A percentile compares a stretch with the other conserved stretches of the same genome.
Conservation (phyloP, 2,113 vertebrate genomes). For the Mormyrus iriodes region DNA sequence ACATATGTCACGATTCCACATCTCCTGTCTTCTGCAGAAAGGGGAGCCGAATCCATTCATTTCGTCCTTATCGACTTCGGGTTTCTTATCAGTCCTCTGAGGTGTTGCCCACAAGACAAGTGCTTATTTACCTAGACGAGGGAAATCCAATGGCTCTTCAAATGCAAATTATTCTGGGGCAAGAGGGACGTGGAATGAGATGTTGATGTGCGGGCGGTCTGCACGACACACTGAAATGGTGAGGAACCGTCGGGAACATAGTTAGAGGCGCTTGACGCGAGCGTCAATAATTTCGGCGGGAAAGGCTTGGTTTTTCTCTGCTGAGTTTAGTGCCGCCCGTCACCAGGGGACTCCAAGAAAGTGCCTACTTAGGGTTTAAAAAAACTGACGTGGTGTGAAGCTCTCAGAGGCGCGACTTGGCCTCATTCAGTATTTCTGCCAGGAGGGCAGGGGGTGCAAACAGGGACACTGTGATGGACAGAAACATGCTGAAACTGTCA, state of each 20-base stretch:
- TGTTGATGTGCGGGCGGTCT: background rate
- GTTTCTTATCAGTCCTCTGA: background rate
- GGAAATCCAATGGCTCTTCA: background rate
- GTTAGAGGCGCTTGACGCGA: background rate
- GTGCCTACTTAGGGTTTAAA: background rate
- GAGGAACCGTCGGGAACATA: background rate
- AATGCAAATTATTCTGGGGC: background rate
- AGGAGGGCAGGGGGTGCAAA: background rate
- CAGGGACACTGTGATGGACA: constrained; percentile 1
- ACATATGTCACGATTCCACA: constrained; percentile 9
- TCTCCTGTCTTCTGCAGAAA: background rate
- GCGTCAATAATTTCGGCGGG: background rate
- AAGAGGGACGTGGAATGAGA: background rate
- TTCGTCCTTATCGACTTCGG: background rate
- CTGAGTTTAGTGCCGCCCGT: background rate
- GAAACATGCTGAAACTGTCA: constrained; percentile 13
- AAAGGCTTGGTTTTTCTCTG: background rate
- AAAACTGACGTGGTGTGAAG: background rate
- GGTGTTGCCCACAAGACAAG: background rate
- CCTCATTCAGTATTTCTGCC: background rate
- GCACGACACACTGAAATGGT: background rate
- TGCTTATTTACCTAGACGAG: background rate
- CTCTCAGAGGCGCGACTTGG: background rate
- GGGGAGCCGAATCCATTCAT: background rate
- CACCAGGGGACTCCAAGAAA: background rate